Percentiles rank a stretch among this genome's conserved stretches.
phyloP scores from a whole-genome alignment of 2,113 vertebrate genomes.

The Mesitornis unicolor region DNA sequence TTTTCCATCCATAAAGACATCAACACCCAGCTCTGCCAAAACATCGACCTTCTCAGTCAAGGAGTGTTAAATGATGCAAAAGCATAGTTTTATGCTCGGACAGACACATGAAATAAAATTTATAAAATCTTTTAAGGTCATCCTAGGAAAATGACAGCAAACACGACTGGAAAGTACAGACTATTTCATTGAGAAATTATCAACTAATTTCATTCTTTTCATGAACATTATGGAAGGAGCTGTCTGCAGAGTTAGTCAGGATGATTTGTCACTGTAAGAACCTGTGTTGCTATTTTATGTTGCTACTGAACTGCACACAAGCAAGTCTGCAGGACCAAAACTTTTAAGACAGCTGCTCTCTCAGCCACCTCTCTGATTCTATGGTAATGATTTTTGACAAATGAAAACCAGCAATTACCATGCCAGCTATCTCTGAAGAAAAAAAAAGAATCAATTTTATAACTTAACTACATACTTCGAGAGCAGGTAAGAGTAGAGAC shows the following conservation, averaged over 20 bases:
- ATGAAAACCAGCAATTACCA: neutral
- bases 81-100: conserved; percentile 12
- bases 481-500: neutral
- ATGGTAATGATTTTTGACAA: neutral
- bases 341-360: neutral
- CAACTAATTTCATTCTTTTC: neutral
- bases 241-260: neutral
- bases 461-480: neutral
- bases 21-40: conserved; percentile 56
- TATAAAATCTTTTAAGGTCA: conserved; percentile 39
- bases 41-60: conserved; percentile 40
- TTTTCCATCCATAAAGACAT: conserved; percentile 68
- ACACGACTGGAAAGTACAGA: neutral
- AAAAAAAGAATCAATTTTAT: neutral
- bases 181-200: conserved; percentile 36
- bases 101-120: conserved; percentile 50
- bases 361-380: neutral
- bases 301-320: neutral
- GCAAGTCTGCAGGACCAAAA: neutral
- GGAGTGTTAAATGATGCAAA: conserved; percentile 49
- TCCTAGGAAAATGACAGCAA: conserved; percentile 46
- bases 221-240: neutral
- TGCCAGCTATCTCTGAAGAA: neutral
- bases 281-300: neutral
- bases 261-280: neutral